Evolutionary conservation across 2,888 invertebrate genomes (phyloP).

Genomic region (Chymomyza caudatula): DNA sequence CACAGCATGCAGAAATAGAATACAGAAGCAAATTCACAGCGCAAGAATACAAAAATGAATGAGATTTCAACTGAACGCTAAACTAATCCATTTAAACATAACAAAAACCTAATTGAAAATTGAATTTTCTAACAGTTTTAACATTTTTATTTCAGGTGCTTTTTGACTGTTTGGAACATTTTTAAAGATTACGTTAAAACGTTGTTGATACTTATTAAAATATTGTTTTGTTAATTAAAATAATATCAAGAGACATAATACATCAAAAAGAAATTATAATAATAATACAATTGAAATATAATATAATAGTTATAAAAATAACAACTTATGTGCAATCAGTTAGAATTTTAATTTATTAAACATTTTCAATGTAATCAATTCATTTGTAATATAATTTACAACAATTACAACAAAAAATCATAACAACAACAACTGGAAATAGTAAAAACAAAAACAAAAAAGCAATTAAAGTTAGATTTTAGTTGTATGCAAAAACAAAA

Average conservation of each 20-base stretch:
- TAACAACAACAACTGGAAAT: conserved; percentile 30
- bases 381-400: conserved; percentile 53
- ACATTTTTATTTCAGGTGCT: conserved; percentile 73
- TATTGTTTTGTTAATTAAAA: conserved; percentile 73
- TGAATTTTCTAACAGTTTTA: conserved; percentile 12
- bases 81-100: background rate
- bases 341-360: conserved; percentile 48
- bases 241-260: conserved; percentile 39
- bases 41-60: background rate
- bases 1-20: no score
- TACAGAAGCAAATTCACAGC: no score
- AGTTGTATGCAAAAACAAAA: conserved; percentile 71
- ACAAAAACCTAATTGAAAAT: background rate
- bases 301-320: conserved; percentile 44
- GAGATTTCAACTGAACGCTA: background rate
- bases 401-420: conserved; percentile 42
- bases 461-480: conserved; percentile 62
- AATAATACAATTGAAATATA: conserved; percentile 35
- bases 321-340: conserved; percentile 67
- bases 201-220: conserved; percentile 77
- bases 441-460: conserved; percentile 29
- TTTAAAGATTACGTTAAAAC: conserved; percentile 78
- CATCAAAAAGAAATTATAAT: conserved; percentile 34
- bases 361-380: conserved; percentile 41
- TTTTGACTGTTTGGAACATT: conserved; percentile 79